Evolutionary conservation across 1,140 invertebrate genomes (phyloP).

Genomic region (Chelonus insularis): DNA sequence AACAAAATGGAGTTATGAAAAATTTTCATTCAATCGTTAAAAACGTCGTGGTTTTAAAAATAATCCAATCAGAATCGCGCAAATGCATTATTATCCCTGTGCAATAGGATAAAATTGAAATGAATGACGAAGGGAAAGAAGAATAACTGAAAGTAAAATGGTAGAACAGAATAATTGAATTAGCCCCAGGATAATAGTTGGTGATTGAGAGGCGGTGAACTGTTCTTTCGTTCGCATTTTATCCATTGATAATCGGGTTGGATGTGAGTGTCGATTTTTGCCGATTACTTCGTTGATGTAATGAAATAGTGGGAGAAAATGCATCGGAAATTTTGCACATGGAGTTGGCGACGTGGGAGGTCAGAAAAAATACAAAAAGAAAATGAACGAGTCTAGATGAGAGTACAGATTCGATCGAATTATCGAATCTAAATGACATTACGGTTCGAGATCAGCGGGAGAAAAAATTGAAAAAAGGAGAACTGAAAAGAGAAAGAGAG

Average conservation of each 20-base stretch:
- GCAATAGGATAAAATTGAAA: not conserved
- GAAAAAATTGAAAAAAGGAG: not conserved
- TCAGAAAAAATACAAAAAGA: not conserved
- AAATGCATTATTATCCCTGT: not conserved
- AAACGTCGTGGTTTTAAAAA: no score
- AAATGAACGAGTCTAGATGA: not conserved
- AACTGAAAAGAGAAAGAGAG: conserved; percentile 30
- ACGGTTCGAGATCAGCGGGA: no score
- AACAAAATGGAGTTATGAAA: no score
- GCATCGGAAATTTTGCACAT: not conserved
- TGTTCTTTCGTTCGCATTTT: conserved; percentile 5
- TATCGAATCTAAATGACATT: not conserved
- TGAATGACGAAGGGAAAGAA: not conserved
- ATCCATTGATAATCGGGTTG: not conserved
- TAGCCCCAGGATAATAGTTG: conserved; percentile 34
- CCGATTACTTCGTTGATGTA: not conserved
- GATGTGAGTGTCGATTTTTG: not conserved
- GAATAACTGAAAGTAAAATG: not conserved
- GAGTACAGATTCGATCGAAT: not conserved
- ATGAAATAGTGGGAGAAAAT: not conserved
- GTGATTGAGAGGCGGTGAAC: conserved; percentile 5
- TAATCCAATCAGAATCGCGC: no score
- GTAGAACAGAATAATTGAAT: conserved; percentile 51
- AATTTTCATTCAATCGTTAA: no score
- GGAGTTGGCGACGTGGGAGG: not conserved